Conservation (phyloP, 2,113 vertebrate species). For the Muntiacus reevesi region DNA sequence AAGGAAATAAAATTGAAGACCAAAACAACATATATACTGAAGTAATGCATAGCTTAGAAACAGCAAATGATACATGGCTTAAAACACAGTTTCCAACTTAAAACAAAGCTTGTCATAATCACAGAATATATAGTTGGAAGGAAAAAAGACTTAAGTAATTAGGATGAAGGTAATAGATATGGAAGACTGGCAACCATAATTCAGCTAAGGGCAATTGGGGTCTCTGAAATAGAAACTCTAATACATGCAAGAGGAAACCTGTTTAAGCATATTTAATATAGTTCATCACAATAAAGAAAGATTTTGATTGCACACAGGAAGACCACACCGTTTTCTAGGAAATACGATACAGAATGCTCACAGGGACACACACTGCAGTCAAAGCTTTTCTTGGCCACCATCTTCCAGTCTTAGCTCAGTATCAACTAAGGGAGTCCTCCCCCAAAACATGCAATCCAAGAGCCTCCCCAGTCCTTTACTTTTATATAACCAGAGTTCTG, state of each 20-base stretch:
- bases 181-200: background rate
- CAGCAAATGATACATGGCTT: background rate
- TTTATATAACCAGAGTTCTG: background rate
- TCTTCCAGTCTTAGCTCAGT: background rate
- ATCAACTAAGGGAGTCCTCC: background rate
- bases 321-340: background rate
- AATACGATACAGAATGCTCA: background rate
- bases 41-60: background rate
- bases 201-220: background rate
- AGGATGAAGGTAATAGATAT: background rate
- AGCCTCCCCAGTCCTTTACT: background rate
- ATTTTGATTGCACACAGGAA: background rate
- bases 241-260: background rate
- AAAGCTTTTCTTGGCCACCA: background rate
- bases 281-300: background rate
- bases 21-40: background rate
- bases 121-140: background rate
- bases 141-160: background rate
- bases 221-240: background rate
- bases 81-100: slow-evolving; percentile 3
- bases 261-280: background rate
- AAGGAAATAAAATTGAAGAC: background rate
- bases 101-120: background rate
- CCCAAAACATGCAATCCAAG: fast-evolving
- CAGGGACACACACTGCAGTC: background rate